Evolutionary conservation across 2,888 invertebrate genomes (phyloP), one percentile per base, ranked within the genome.

Genomic region (Melipona beecheii): DNA sequence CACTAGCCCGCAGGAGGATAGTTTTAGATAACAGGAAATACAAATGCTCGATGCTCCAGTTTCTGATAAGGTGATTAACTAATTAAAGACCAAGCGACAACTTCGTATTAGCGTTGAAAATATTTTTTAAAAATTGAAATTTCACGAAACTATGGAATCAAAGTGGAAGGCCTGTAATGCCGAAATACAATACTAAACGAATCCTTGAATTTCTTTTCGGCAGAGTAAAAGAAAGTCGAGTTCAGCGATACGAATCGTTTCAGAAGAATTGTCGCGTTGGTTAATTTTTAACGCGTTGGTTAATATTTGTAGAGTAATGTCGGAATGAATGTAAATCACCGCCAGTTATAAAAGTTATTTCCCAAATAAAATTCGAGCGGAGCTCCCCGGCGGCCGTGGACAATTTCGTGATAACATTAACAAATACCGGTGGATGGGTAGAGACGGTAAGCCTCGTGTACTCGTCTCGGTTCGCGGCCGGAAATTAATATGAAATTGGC

Each of bases 401-500:
- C 83, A 86, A 90, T 90, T 86, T 89, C 89, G 87, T 78, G 86
- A 87, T 89, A 85, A 90, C 85, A 83, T 89, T 89, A 90, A 87
- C 86, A 90, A 90, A 90, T 86, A 90, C 85, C 73, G 60, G 56
- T 19, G 36, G 60, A 68, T 43, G 71, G 50, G 66, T 64, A 49
- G 72, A 49, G 72, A 43, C 43, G 62, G 80, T 69, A 83, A 83
- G 75, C 56, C 74, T 66, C 76, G 81, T 75, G 81, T 83, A 81
- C 75, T 78, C 84, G 73, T 80, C 60, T 71, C 75, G 64, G 66
- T 60, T 72, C 70, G 68, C 71, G 65, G 79, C 87, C 87, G 90
- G 90, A 90, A 90, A 90, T 90, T 90, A 90, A 90, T 90, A 89
- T 86, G 89, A 90, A 90, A 90, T 90, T 90, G 90, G 88, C 74